Evolutionary conservation across 2,888 invertebrate species (phyloP).

Genomic region (Cryptophagus acutangulus): DNA sequence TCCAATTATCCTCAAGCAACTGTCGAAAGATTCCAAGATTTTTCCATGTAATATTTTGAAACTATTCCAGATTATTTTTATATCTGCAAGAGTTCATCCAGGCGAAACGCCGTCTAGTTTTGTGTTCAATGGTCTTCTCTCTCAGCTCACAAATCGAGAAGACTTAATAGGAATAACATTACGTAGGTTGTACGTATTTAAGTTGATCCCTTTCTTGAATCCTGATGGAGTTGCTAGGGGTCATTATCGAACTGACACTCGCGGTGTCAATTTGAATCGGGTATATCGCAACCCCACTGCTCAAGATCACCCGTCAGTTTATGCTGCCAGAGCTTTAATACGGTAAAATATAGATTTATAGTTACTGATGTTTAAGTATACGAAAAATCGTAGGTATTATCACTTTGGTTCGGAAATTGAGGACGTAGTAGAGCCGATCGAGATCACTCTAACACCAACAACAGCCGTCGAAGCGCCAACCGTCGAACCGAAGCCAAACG

Average conservation of each 20-base stretch:
- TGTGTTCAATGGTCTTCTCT: constrained; percentile 83
- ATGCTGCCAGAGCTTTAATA: constrained; percentile 73
- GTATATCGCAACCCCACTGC: constrained; percentile 77
- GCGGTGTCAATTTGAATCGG: constrained; percentile 83
- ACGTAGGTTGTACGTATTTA: constrained; percentile 76
- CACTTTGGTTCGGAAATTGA: constrained; percentile 63
- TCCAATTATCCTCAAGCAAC: too few species aligned
- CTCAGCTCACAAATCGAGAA: constrained; percentile 67
- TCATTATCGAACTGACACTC: constrained; percentile 80
- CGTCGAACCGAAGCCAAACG: constrained; percentile 28
- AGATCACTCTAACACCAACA: constrained; percentile 24
- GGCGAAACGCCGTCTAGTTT: constrained; percentile 89
- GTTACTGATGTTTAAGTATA: too few species aligned
- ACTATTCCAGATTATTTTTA: constrained; percentile 63
- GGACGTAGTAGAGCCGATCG: constrained; percentile 43
- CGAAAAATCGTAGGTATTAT: constrained; percentile 65
- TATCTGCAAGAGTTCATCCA: constrained; percentile 87
- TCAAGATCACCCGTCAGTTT: constrained; percentile 75
- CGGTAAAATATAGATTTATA: constrained; percentile 42
- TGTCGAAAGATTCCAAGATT: not conserved
- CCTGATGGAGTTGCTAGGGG: constrained; percentile 87
- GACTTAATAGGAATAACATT: constrained; percentile 71
- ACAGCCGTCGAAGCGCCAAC: constrained; percentile 22
- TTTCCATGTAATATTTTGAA: constrained; percentile 5
- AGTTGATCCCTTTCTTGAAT: constrained; percentile 85